A percentile compares a stretch with the other conserved stretches of the same genome.
Conservation (phyloP, 1,140 invertebrate genomes). For the Delia radicum region DNA sequence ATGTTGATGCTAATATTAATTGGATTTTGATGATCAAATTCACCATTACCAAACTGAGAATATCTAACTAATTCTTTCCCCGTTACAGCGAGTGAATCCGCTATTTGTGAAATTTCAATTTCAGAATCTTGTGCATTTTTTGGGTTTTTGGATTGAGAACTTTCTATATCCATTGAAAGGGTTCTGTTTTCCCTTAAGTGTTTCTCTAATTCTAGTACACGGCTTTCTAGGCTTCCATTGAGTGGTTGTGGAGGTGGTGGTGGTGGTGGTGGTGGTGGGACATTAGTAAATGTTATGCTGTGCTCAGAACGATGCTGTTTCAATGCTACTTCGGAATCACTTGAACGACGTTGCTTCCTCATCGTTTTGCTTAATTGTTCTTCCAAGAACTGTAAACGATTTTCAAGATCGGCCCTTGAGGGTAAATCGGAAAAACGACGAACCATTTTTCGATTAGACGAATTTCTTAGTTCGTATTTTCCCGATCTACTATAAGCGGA, state of each 20-base stretch:
- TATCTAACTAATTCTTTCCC: conserved; percentile 50
- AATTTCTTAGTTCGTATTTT: conserved; percentile 45
- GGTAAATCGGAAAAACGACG: conserved; percentile 55
- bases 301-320: conserved; percentile 11
- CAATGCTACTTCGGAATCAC: conserved; percentile 56
- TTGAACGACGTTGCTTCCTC: conserved; percentile 55
- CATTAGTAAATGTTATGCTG: conserved; percentile 34
- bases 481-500: conserved; percentile 51
- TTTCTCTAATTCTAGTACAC: conserved; percentile 47
- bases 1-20: conserved; percentile 53
- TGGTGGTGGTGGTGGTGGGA: neutral
- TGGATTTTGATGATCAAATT: conserved; percentile 39
- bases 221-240: conserved; percentile 40
- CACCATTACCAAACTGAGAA: conserved; percentile 42
- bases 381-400: conserved; percentile 53
- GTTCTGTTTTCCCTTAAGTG: conserved; percentile 47
- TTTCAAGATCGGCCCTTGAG: conserved; percentile 52
- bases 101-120: conserved; percentile 27
- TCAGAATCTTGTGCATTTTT: conserved; percentile 25
- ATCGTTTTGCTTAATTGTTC: conserved; percentile 51
- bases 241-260: too few relatives aligned
- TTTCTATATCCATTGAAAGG: conserved; percentile 34
- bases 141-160: neutral
- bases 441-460: conserved; percentile 41
- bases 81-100: conserved; percentile 41